Evolutionary conservation across 2,797 vertebrate species (phyloP), one percentile per base, ranked within the genome.

Genomic region (Pangasius sanitwongsei): DNA sequence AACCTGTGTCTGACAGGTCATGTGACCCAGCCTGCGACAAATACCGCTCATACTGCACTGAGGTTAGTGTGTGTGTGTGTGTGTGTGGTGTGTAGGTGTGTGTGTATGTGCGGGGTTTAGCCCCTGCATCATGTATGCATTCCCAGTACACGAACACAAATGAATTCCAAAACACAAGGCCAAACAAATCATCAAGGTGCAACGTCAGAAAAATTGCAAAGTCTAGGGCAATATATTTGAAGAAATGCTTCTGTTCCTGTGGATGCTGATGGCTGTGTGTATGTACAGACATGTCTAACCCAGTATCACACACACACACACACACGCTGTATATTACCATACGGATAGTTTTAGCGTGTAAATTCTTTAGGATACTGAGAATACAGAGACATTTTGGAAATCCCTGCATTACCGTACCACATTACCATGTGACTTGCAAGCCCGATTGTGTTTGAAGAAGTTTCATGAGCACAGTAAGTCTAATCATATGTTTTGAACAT

Each of bases 1-100:
- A 96, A 89, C 98, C 98, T 15, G 96, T 97, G 70, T 94, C 95
- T 72, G 98, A 99, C 95, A 96, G 98, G 92, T 98, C 98, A 83
- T 99, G 98, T 96, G 97, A 97, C 91, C 98, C 98, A 18, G 96
- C 97, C 16, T 99, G 98, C 93, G 97, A 94, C 92, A 98, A 98
- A 90, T 95, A 96, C 57, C 97, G 98, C 34, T 97, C 98, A 9
- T 94, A 96, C 91, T 99, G 98, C 94, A 98, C 97, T 18, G 98
- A 99, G 97, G 98, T 99, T 95, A 94, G 95, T 93, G 61, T 85
- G 59, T 91, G 50, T 77, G 59, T 91, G 50, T 77, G 53, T 81
- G 72, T 87, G 69, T 80, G 57, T 37, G 8, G 11, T 48, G 44
- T 48, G 44, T 48, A 48, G 72, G 28, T 67, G 70, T 70, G 65